These are phyloP conservation scores for Vollenhovia emeryi DNA, from an alignment of 1,140 invertebrate species.

Conservation along the genomic window DNA sequence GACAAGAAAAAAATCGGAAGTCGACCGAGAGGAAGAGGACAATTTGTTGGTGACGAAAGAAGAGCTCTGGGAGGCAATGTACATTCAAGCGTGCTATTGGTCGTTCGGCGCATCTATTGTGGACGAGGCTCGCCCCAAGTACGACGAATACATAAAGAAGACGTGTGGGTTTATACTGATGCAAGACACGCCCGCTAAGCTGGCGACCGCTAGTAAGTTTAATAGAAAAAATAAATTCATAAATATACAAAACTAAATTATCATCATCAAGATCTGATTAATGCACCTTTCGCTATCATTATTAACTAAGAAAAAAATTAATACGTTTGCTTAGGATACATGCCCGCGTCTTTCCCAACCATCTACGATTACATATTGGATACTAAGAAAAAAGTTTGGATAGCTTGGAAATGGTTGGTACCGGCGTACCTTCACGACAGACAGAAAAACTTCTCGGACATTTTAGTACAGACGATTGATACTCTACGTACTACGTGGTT, in stretches of 20 bases:
- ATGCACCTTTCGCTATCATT: neutral
- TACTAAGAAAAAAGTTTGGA: slow-evolving; percentile 89
- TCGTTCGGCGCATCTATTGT: slow-evolving; percentile 93
- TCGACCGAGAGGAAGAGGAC: slow-evolving; percentile 68
- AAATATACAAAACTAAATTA: slow-evolving; percentile 1
- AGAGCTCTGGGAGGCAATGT: slow-evolving; percentile 81
- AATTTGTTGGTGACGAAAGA: slow-evolving; percentile 29
- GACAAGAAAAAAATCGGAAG: slow-evolving; percentile 5
- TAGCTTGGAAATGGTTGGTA: slow-evolving; percentile 93
- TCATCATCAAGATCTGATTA: neutral
- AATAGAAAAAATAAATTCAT: neutral
- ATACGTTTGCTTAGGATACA: slow-evolving; percentile 84
- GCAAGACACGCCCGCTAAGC: slow-evolving; percentile 88
- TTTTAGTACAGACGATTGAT: slow-evolving; percentile 95
- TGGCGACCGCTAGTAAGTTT: slow-evolving; percentile 87
- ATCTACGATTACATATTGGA: slow-evolving; percentile 95
- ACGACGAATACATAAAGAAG: slow-evolving; percentile 93
- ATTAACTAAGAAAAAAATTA: neutral
- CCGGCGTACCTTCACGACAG: slow-evolving; percentile 91
- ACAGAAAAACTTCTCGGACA: slow-evolving; percentile 90
- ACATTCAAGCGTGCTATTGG: slow-evolving; percentile 90
- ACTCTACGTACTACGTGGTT: slow-evolving; percentile 92
- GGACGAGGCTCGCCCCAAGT: slow-evolving; percentile 88
- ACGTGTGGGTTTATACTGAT: slow-evolving; percentile 89
- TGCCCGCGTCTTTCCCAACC: slow-evolving; percentile 89